Evolutionary conservation across 2,888 invertebrate genomes (phyloP).

Genomic region (Ctena decussata): DNA sequence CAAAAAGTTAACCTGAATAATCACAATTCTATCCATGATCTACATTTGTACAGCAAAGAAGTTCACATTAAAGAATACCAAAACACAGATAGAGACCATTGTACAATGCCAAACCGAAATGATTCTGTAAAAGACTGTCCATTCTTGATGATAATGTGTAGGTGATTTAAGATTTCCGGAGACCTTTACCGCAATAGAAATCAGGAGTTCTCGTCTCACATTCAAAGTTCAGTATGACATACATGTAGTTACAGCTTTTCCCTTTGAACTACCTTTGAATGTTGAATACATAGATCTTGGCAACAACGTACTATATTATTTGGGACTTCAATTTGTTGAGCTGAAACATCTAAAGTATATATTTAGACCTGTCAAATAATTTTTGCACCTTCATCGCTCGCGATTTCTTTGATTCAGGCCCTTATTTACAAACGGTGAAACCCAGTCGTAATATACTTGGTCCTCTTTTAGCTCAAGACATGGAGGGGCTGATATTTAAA

Average conservation of each 20-base stretch:
- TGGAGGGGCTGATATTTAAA: constrained; percentile 21
- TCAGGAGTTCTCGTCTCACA: no score
- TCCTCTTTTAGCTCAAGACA: background rate
- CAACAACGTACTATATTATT: background rate
- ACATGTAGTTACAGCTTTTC: no score
- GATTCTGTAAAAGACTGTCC: background rate
- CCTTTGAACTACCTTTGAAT: no score
- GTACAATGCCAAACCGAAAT: background rate
- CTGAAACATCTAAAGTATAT: background rate
- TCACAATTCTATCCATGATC: background rate
- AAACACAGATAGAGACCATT: background rate
- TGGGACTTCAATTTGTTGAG: no score
- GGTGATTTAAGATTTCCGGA: no score
- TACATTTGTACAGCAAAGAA: background rate
- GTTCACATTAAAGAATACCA: background rate
- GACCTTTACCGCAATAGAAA: no score
- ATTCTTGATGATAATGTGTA: no score
- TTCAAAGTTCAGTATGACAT: no score
- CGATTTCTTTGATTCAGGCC: background rate
- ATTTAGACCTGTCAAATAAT: constrained; percentile 31
- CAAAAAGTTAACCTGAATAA: background rate
- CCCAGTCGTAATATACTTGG: constrained; percentile 42
- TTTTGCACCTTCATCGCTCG: constrained; percentile 5
- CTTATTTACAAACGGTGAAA: constrained; percentile 14
- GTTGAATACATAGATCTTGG: background rate